Evolutionary conservation across 1,140 invertebrate species (phyloP).

Genomic region (Elymnias hypermnestra): DNA sequence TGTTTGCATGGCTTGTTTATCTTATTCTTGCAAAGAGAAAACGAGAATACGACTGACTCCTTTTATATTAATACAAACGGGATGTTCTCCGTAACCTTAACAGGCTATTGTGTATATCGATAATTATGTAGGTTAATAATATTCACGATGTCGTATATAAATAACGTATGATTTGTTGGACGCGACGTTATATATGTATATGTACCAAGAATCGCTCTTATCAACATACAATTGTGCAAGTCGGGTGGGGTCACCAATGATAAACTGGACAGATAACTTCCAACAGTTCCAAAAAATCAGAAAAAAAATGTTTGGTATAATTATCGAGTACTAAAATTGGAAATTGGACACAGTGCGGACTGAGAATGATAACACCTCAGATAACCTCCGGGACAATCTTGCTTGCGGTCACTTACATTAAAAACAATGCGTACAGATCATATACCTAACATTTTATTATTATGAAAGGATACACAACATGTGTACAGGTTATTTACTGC

Average conservation of each 20-base stretch:
- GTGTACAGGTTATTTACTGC: no score
- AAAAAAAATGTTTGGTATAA: conserved; percentile 31
- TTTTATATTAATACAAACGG: background rate
- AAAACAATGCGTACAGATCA: conserved; percentile 9
- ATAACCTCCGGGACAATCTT: conserved; percentile 37
- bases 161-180: conserved; percentile 20
- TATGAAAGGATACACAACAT: background rate
- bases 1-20: no score
- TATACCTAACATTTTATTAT: background rate
- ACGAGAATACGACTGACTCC: no score
- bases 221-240: conserved; percentile 34
- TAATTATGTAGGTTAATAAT: conserved; percentile 26
- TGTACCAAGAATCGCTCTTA: conserved; percentile 32
- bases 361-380: conserved; percentile 26
- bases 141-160: conserved; percentile 18
- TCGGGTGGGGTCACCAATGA: conserved; percentile 32
- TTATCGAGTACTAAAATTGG: conserved; percentile 33
- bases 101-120: conserved; percentile 10
- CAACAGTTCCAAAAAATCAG: conserved; percentile 25
- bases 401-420: conserved; percentile 17
- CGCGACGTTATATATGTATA: conserved; percentile 7
- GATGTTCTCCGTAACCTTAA: conserved; percentile 7
- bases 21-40: no score
- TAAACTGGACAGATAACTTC: conserved; percentile 40
- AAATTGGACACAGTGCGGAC: conserved; percentile 30